Evolutionary conservation across 2,797 vertebrate species (phyloP).

Genomic region (Cetoscarus ocellatus): DNA sequence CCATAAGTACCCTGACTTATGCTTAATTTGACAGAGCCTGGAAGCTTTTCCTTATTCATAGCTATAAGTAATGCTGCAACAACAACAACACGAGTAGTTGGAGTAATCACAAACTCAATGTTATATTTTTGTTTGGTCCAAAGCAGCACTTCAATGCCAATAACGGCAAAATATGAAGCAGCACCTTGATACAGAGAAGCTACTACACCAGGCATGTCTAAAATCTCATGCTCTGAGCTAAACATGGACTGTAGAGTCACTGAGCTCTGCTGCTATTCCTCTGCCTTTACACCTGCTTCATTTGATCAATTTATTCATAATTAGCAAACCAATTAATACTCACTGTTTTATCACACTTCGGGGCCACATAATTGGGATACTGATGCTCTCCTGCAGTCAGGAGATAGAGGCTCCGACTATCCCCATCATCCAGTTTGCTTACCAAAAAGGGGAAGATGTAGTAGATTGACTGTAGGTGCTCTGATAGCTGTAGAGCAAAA

Average conservation of each 20-base stretch:
- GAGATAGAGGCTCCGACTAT: slow-evolving; percentile 27
- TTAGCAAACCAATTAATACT: slow-evolving; percentile 39
- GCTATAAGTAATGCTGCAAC: slow-evolving; percentile 2
- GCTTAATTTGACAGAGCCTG: background rate
- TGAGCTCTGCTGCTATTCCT: slow-evolving; percentile 21
- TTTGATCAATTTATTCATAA: slow-evolving; percentile 34
- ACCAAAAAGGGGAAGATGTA: slow-evolving; percentile 99
- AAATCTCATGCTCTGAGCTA: background rate
- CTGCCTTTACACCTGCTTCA: slow-evolving; percentile 17
- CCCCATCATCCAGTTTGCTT: slow-evolving; percentile 73
- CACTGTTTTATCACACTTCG: slow-evolving; percentile 33
- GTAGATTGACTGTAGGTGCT: slow-evolving; percentile 97
- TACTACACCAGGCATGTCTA: background rate
- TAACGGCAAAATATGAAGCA: background rate
- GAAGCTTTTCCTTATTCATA: slow-evolving; percentile 20
- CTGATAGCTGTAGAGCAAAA: slow-evolving; percentile 90
- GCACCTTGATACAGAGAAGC: slow-evolving; percentile 1
- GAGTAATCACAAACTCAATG: slow-evolving; percentile 22
- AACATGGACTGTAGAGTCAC: slow-evolving; percentile 28
- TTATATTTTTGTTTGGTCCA: slow-evolving; percentile 33
- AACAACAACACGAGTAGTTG: slow-evolving; percentile 1
- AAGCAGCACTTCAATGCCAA: slow-evolving; percentile 25
- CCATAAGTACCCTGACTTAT: too few species aligned
- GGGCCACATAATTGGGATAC: background rate
- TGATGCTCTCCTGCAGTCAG: slow-evolving; percentile 10